These are phyloP conservation scores for Halcyon smyrnensis DNA, from an alignment of 2,797 vertebrate genomes.

Conservation along the genomic window DNA sequence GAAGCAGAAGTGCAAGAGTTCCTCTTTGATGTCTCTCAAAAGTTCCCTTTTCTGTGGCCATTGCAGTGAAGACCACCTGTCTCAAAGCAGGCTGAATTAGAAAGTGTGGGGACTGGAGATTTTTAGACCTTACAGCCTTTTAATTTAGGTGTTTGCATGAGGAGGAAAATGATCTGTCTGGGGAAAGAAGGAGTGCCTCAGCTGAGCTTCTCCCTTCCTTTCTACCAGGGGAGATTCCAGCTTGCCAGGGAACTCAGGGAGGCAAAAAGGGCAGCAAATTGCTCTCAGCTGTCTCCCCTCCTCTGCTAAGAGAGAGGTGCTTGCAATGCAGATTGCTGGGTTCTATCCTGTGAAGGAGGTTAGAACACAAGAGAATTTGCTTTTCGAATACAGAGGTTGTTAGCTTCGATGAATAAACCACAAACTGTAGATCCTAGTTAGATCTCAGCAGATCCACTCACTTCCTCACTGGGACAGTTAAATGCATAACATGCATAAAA, in stretches of 20 bases:
- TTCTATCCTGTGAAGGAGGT: background rate
- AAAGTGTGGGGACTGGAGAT: background rate
- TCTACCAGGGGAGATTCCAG: background rate
- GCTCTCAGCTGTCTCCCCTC: background rate
- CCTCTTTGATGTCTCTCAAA: background rate
- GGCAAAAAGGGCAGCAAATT: background rate
- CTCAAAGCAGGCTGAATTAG: background rate
- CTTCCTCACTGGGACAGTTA: background rate
- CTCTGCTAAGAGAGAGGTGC: background rate
- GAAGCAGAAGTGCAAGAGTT: background rate
- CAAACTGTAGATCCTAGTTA: background rate
- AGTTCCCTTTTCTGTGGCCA: background rate
- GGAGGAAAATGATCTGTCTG: background rate
- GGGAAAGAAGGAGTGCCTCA: background rate
- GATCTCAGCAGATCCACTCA: background rate
- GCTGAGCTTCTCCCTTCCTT: background rate
- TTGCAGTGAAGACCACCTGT: background rate
- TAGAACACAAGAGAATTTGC: background rate
- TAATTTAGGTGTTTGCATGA: background rate
- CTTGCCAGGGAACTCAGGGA: background rate
- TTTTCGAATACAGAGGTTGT: background rate
- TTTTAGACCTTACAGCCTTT: background rate
- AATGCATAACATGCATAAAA: background rate
- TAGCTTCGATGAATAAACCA: background rate
- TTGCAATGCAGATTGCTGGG: background rate